Conservation (phyloP, 2,888 invertebrate genomes). For the Priapulus caudatus region DNA sequence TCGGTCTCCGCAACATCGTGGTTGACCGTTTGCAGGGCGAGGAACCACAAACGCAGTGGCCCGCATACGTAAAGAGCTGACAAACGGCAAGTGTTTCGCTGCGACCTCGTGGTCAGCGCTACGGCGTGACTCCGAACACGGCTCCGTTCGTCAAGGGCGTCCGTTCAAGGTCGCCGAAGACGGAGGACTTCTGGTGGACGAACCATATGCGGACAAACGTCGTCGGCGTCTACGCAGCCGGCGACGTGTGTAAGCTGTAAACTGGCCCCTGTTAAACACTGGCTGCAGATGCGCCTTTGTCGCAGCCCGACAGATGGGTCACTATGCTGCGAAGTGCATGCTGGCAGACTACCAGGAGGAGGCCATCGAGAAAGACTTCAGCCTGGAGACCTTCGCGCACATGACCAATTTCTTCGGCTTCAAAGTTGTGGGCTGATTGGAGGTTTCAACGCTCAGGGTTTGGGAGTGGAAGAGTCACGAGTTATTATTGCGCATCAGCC, state of each 20-base stretch:
- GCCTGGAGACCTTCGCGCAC: constrained; percentile 94
- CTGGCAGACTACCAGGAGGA: constrained; percentile 30
- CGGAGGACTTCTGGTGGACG: constrained; percentile 73
- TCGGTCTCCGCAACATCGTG: too few relatives aligned
- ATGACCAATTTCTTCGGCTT: constrained; percentile 87
- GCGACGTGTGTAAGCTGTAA: constrained; percentile 88
- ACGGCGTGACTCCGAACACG: constrained; percentile 63
- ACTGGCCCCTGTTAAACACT: constrained; percentile 57
- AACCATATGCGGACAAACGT: constrained; percentile 69
- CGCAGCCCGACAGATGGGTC: constrained; percentile 91
- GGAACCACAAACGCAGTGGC: constrained; percentile 42
- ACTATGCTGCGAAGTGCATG: constrained; percentile 85
- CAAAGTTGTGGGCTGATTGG: constrained; percentile 83
- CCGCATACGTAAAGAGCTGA: constrained; percentile 58
- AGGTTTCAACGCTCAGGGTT: constrained; percentile 78
- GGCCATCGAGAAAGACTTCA: constrained; percentile 54
- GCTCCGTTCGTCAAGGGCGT: constrained; percentile 24
- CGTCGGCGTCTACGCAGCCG: constrained; percentile 75
- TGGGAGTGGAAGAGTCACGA: too few relatives aligned
- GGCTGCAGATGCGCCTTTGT: constrained; percentile 86
- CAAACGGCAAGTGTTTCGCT: constrained; percentile 56
- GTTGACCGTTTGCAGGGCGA: not conserved
- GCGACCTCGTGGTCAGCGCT: constrained; percentile 87
- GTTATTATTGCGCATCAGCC: too few relatives aligned
- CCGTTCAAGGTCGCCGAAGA: constrained; percentile 43